phyloP scores from a whole-genome alignment of 37 sponge, comb jelly and placozoan species.

The Cliona cf. orientalis region DNA sequence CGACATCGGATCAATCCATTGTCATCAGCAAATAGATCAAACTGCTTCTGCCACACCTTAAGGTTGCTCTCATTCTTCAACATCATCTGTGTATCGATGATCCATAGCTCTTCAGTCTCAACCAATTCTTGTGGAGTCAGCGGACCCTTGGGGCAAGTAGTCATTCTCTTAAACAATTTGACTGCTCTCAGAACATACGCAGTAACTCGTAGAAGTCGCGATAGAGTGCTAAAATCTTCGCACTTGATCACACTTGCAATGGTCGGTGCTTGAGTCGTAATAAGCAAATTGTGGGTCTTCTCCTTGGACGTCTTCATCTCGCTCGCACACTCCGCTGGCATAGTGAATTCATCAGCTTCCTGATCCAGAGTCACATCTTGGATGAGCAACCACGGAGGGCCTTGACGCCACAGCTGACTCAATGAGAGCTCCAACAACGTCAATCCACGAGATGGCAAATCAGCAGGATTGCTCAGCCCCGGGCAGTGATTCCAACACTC shows the following conservation, averaged over 20 bases:
- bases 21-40: neutral
- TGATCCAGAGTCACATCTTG: neutral
- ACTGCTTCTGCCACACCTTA: neutral
- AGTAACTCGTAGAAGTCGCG: slow-evolving; percentile 8
- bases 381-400: slow-evolving; percentile 7
- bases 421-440: too few relatives aligned
- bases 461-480: too few relatives aligned
- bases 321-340: slow-evolving; percentile 17
- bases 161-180: too few relatives aligned
- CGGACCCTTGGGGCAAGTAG: too few relatives aligned
- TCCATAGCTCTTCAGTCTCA: neutral
- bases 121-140: neutral
- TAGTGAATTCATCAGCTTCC: neutral
- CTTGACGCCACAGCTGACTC: too few relatives aligned
- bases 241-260: neutral
- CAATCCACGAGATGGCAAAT: too few relatives aligned
- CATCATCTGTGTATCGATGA: neutral
- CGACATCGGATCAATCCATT: slow-evolving; percentile 13
- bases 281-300: slow-evolving; percentile 8
- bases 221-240: neutral
- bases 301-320: slow-evolving; percentile 17
- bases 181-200: slow-evolving; percentile 26
- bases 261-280: neutral
- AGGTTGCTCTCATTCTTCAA: neutral
- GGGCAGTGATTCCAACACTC: too few relatives aligned